Evolutionary conservation across 2,797 vertebrate genomes (phyloP).

Genomic region (Austrolebias charrua): DNA sequence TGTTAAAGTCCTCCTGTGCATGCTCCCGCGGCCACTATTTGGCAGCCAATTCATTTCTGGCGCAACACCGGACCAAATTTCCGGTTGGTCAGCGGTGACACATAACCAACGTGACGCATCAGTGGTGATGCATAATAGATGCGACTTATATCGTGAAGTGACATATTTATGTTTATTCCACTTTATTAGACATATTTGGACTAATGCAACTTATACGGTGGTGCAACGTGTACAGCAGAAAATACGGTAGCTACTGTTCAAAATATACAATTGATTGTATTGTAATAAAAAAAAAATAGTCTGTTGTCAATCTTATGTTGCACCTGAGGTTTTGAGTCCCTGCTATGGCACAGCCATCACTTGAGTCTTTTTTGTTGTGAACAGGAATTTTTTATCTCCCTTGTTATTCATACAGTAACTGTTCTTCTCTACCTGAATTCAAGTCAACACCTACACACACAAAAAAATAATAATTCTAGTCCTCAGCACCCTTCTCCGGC

Average conservation of each 20-base stretch:
- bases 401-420: constrained; percentile 75
- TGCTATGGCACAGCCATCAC: constrained; percentile 59
- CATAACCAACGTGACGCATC: too few relatives aligned
- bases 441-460: constrained; percentile 62
- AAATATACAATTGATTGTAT: constrained; percentile 30
- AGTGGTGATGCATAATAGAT: too few relatives aligned
- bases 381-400: constrained; percentile 63
- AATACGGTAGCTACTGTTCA: neutral
- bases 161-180: too few relatives aligned
- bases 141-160: too few relatives aligned
- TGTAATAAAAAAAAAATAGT: constrained; percentile 43
- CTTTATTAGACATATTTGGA: too few relatives aligned
- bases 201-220: too few relatives aligned
- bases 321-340: constrained; percentile 51
- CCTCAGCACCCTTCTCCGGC: constrained; percentile 49
- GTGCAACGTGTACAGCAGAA: too few relatives aligned
- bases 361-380: constrained; percentile 72
- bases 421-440: constrained; percentile 77
- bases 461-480: constrained; percentile 62
- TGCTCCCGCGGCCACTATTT: too few relatives aligned
- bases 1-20: too few relatives aligned
- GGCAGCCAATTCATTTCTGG: too few relatives aligned
- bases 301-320: constrained; percentile 51
- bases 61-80: too few relatives aligned
- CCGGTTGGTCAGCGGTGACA: too few relatives aligned